Evolutionary conservation across 2,797 vertebrate species (phyloP).

Genomic region (Phrynocephalus vlangalii): DNA sequence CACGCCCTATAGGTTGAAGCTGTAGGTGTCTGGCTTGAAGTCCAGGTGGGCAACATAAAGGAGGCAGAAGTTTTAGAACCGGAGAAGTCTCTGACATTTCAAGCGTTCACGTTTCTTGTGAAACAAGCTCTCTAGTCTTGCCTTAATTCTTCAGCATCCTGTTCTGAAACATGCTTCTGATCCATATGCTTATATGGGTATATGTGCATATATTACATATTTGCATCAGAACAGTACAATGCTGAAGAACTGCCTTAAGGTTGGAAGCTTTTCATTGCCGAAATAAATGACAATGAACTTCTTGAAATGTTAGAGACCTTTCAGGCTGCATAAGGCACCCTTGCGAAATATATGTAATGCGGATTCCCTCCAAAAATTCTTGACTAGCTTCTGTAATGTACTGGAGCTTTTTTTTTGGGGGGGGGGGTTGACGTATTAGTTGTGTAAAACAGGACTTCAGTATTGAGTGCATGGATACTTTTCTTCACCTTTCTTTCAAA

Average conservation of each 20-base stretch:
- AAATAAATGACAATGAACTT: too few species aligned
- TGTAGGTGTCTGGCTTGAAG: conserved; percentile 53
- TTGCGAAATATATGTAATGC: too few species aligned
- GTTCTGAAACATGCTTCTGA: background rate
- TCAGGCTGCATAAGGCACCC: background rate
- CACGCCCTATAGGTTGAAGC: conserved; percentile 66
- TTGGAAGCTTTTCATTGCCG: too few species aligned
- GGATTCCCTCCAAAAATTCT: background rate
- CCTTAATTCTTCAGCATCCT: background rate
- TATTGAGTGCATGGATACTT: too few species aligned
- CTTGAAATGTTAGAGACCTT: too few species aligned
- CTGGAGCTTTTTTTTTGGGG: background rate
- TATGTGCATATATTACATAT: too few species aligned
- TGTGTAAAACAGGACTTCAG: background rate
- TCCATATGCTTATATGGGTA: too few species aligned
- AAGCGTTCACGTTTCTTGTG: background rate
- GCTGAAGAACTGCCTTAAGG: too few species aligned
- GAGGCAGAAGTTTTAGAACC: background rate
- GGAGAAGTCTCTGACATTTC: background rate
- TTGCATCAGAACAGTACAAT: too few species aligned
- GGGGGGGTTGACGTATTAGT: background rate
- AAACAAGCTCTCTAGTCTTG: too few species aligned
- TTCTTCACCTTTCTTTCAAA: too few species aligned
- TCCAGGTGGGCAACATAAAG: conserved; percentile 39
- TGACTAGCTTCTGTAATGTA: background rate